A percentile compares a stretch with the other conserved stretches of the same genome.
These are phyloP conservation scores for Cyaniris semiargus DNA, from an alignment of 2,888 invertebrate genomes.

Conservation along the genomic window DNA sequence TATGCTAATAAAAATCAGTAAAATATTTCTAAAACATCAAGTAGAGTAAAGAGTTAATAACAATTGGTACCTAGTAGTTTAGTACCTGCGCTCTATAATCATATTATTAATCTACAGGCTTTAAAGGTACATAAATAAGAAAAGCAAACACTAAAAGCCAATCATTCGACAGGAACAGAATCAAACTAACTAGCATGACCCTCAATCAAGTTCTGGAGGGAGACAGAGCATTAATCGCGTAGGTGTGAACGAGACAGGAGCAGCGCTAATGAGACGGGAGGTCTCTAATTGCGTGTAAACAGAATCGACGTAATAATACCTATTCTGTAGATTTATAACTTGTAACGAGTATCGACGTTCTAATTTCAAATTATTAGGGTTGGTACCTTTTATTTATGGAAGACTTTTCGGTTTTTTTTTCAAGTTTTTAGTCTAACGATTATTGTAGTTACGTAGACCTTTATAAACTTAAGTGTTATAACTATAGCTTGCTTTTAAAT, in stretches of 20 bases:
- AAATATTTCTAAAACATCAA: background rate
- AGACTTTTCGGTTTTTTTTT: background rate
- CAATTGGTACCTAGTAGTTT: background rate
- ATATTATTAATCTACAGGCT: background rate
- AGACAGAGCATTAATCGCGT: slow-evolving; percentile 46
- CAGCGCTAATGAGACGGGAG: slow-evolving; percentile 72
- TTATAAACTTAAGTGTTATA: background rate
- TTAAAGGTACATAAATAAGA: slow-evolving; percentile 36
- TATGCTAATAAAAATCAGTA: too few species aligned
- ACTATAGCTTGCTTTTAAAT: background rate
- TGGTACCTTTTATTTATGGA: slow-evolving; percentile 1
- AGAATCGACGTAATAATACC: slow-evolving; percentile 70
- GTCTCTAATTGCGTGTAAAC: slow-evolving; percentile 76
- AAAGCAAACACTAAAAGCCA: slow-evolving; percentile 60
- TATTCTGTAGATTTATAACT: slow-evolving; percentile 49
- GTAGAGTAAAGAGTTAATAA: background rate
- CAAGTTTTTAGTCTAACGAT: background rate
- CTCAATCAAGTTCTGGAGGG: slow-evolving; percentile 60
- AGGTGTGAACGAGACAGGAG: slow-evolving; percentile 52
- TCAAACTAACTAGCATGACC: slow-evolving; percentile 61
- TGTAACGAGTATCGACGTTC: slow-evolving; percentile 36
- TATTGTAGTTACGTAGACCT: background rate
- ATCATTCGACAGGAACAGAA: slow-evolving; percentile 66
- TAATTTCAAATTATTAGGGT: slow-evolving; percentile 35
- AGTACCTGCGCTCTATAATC: background rate